phyloP scores from a whole-genome alignment of 2,113 vertebrate genomes.

The Neotoma lepida region DNA sequence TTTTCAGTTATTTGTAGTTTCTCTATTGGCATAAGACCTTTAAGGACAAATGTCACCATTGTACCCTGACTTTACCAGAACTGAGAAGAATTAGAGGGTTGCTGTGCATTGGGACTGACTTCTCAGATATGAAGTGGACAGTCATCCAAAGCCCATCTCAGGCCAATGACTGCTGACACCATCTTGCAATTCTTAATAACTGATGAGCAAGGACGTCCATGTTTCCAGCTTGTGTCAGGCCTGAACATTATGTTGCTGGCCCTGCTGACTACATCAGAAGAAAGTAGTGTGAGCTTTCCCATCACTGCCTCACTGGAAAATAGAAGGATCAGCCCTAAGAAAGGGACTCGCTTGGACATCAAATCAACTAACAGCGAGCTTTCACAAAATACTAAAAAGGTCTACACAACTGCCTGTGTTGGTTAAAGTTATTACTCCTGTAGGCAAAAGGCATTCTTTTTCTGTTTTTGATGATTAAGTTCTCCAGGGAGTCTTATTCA shows the following conservation, averaged over 20 bases:
- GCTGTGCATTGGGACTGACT: fast-evolving
- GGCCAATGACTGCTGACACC: not conserved
- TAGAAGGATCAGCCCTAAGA: not conserved
- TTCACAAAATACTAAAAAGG: not conserved
- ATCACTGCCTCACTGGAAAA: not conserved
- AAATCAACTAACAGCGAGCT: not conserved
- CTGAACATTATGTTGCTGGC: not conserved
- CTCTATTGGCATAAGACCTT: not conserved
- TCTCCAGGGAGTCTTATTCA: not conserved
- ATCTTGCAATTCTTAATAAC: not conserved
- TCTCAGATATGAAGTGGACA: not conserved
- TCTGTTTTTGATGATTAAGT: not conserved
- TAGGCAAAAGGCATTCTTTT: not conserved
- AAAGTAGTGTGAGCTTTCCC: not conserved
- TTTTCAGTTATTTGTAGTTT: not conserved
- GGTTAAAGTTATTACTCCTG: not conserved
- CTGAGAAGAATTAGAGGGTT: not conserved
- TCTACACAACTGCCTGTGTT: not conserved
- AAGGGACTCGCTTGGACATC: not conserved
- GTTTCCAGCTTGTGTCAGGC: not conserved
- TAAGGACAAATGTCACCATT: not conserved
- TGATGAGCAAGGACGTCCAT: not conserved
- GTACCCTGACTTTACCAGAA: not conserved
- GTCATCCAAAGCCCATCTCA: fast-evolving
- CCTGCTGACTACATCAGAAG: not conserved